Base-by-base conservation (phyloP, 2,113 vertebrate genomes). In the Dipodomys ordii region DNA sequence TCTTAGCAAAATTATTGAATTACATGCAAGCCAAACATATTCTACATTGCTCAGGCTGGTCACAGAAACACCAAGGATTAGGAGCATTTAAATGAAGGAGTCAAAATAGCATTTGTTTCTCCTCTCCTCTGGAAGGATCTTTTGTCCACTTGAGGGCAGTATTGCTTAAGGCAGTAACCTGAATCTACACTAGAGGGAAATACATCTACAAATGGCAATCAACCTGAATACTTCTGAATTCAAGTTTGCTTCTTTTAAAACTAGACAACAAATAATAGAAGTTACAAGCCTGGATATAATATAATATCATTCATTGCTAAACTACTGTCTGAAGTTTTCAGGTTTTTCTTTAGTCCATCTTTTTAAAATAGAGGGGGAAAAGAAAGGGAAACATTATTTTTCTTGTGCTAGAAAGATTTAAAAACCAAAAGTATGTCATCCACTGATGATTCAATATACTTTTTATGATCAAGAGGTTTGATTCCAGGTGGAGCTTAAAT, bases 131-230 rank as follows among this genome's bases (percentile, higher is more conserved):
- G 4, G 49, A 62, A 44, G 12, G 2, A 94, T 78, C 16, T 49
- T 35, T 1, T 87, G 7, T 53, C 96, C 93, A 69, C 68, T 19
- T 77, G 96, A 96, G 94, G 96, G 93, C 93, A 96, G 90, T 25
- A 35, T 88, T 87, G 72, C 60, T 76, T 9, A 86, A 83, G 28
- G 90, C 81, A 93, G 25, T 88, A 93, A 74, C 74, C 85, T 92
- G 67, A 94, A 94, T 11, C 74, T 79, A 53, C 86, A 65, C 69
- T 39, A 90, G 90, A 23, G 49, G 83, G 35, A 39, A 39, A 39
- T 39, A 39, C 39, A 49, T 57, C 81, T 84, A 30, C 16, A 64
- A 80, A 68, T 35, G 13, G 46, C 3, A 80, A 39, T 60, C 62
- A 77, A 23, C 2, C 68, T n/a, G 16, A 83, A 64, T 19, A 49